phyloP scores from a whole-genome alignment of 2,888 invertebrate genomes.

The Oscheius sp. region DNA sequence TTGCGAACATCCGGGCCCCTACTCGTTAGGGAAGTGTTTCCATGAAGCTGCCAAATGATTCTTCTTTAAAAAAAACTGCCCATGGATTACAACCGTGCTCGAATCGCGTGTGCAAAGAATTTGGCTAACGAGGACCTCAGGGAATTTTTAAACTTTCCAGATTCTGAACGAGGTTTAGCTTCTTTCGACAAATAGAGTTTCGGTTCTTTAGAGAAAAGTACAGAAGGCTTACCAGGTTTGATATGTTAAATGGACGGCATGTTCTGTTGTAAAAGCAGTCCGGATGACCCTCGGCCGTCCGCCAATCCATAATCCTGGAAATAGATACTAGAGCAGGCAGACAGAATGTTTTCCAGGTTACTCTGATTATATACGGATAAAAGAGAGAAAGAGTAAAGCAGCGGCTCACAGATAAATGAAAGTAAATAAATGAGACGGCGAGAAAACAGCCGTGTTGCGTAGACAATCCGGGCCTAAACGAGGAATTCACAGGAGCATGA shows the following conservation, averaged over 20 bases:
- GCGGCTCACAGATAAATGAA: constrained; percentile 17
- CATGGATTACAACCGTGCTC: no score
- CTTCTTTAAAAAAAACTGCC: no score
- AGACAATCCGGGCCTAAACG: not conserved
- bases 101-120: not conserved
- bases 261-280: constrained; percentile 50
- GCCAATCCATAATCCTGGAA: constrained; percentile 12
- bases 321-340: no score
- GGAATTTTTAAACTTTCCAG: constrained; percentile 13
- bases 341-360: not conserved
- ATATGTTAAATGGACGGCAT: constrained; percentile 61
- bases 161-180: not conserved
- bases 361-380: not conserved
- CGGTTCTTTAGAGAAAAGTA: not conserved
- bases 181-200: not conserved
- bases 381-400: not conserved
- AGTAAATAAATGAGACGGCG: constrained; percentile 24
- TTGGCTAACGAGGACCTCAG: constrained; percentile 14
- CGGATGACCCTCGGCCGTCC: constrained; percentile 44
- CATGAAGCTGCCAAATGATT: no score
- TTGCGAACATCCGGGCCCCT: no score
- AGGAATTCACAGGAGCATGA: not conserved
- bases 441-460: not conserved
- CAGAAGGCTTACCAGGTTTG: constrained; percentile 45
- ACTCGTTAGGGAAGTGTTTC: no score